These are phyloP conservation scores for Anomalospiza imberbis DNA, from an alignment of 2,797 vertebrate genomes.

Conservation along the genomic window DNA sequence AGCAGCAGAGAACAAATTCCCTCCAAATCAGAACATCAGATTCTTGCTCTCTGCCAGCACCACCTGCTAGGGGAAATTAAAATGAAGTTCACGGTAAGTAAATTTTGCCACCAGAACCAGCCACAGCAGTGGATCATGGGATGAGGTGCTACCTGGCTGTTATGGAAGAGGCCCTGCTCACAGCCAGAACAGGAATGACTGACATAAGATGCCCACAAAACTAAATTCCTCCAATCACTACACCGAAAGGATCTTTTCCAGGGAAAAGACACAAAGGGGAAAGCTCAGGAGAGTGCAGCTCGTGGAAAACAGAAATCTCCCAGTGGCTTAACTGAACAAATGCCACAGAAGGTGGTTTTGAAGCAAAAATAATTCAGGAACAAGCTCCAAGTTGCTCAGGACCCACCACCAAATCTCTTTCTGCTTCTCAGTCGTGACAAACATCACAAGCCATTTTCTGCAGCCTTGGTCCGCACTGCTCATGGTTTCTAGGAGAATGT, in stretches of 20 bases:
- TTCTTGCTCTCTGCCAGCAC: not conserved
- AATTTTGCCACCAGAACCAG: not conserved
- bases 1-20: not conserved
- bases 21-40: not conserved
- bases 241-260: not conserved
- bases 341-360: not conserved
- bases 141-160: not conserved
- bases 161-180: not conserved
- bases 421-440: not conserved
- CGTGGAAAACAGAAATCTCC: not conserved
- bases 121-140: not conserved
- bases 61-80: not conserved
- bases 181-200: not conserved
- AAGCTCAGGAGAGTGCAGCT: not conserved
- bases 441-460: not conserved
- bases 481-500: not conserved
- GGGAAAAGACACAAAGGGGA: not conserved
- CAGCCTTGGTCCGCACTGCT: not conserved
- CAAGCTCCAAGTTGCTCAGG: not conserved
- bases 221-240: not conserved
- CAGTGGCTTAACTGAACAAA: not conserved
- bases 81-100: not conserved
- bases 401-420: not conserved
- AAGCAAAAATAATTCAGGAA: not conserved
- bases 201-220: not conserved